A percentile compares a stretch with the other conserved stretches of the same genome.
Evolutionary conservation across 2,797 vertebrate genomes (phyloP).

Genomic region (Crenuchus spilurus): DNA sequence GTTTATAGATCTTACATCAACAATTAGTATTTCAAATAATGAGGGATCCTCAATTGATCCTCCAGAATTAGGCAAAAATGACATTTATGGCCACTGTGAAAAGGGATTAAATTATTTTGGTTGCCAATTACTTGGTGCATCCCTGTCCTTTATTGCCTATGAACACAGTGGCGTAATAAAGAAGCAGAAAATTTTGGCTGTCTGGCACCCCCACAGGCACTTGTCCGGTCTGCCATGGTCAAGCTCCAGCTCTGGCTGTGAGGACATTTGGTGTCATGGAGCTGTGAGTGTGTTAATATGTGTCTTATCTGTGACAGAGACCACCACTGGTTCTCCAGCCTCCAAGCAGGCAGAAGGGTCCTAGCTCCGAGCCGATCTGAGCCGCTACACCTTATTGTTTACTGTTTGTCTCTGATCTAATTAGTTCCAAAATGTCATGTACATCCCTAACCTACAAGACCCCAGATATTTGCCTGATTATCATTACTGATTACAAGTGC

Average conservation of each 20-base stretch:
- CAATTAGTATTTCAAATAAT: too few species aligned
- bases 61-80: too few species aligned
- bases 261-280: too few species aligned
- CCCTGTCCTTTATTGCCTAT: too few species aligned
- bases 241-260: too few species aligned
- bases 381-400: constrained; percentile 38
- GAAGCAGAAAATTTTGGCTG: too few species aligned
- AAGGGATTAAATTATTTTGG: too few species aligned
- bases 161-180: too few species aligned
- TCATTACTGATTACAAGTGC: constrained; percentile 66
- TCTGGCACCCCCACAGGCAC: background rate
- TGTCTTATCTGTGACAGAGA: constrained; percentile 26
- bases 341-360: constrained; percentile 12
- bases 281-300: background rate
- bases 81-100: too few species aligned
- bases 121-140: too few species aligned
- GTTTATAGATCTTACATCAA: too few species aligned
- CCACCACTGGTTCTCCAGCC: constrained; percentile 29
- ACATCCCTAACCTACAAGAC: constrained; percentile 55
- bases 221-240: background rate
- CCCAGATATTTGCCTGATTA: constrained; percentile 63
- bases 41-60: too few species aligned
- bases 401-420: constrained; percentile 46
- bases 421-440: constrained; percentile 56
- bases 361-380: background rate